Conservation (phyloP, 2,888 invertebrate species). For the Phyllotreta striolata region DNA sequence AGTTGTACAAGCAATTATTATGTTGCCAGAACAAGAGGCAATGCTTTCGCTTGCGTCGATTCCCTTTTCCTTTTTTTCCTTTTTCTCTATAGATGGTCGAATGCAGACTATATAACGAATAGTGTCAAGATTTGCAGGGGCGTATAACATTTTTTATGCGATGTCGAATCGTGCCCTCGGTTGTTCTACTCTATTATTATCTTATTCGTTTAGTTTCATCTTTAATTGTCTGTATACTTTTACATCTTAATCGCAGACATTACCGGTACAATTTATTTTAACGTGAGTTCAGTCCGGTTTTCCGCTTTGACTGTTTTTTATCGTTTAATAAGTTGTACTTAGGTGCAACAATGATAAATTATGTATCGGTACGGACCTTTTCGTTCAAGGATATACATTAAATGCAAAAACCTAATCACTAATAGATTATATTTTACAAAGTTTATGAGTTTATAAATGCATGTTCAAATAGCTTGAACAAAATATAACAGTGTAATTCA, state of each 20-base stretch:
- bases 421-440: too few species aligned
- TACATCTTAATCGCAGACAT: conserved; percentile 49
- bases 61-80: conserved; percentile 39
- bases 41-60: conserved; percentile 37
- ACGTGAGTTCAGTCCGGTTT: conserved; percentile 19
- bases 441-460: too few species aligned
- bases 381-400: conserved; percentile 44
- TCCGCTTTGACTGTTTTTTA: conserved; percentile 15
- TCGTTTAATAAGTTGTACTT: too few species aligned
- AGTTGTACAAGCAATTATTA: conserved; percentile 45
- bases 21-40: conserved; percentile 43
- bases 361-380: conserved; percentile 52
- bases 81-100: conserved; percentile 34
- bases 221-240: conserved; percentile 51
- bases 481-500: too few species aligned
- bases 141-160: conserved; percentile 49
- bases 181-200: conserved; percentile 53
- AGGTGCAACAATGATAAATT: conserved; percentile 53
- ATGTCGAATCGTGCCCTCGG: conserved; percentile 48
- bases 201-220: conserved; percentile 51
- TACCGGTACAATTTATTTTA: conserved; percentile 32
- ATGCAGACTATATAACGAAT: conserved; percentile 33
- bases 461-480: too few species aligned
- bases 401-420: conserved; percentile 47
- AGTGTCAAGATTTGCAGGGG: conserved; percentile 50